Base-by-base conservation (phyloP, 2,113 vertebrate species). In the Proteles cristata region DNA sequence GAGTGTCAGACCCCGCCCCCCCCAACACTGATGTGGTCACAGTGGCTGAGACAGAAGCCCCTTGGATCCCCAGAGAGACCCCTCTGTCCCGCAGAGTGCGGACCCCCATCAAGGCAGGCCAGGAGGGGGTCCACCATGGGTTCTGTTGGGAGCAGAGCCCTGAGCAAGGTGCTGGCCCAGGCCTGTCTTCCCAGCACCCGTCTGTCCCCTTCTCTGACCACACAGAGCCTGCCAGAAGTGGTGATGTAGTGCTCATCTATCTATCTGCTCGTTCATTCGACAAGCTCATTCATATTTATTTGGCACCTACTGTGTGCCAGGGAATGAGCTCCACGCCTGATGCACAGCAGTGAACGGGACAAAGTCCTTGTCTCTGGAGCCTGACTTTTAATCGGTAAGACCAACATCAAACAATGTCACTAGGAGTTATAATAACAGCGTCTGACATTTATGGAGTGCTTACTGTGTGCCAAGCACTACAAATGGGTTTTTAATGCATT, bases 81-180 rank as follows among this genome's bases (percentile, higher is more conserved):
- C 80, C 48, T 86, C n/a, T 10, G 19, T 68, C 74, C 65, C 33
- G 25, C 15, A 48, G 55, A 39, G n/a, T 15, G 7, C 4, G 11
- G 68, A 55, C 45, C 4, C 39, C 53, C 61, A 50, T 15, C 0
- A 2, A 23, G 31, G 76, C 77, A 79, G 88, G 53, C 9, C 7
- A 33, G 65, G 28, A 5, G 2, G 28, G 35, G 53, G 39, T 45
- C 71, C 0, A 4, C 6, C 58, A 0, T 0, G 15, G 39, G 3
- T 33, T 28, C 81, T 79, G 19, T 81, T 58, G 73, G 91, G 89
- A 84, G 74, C 7, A 17, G 23, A 61, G 33, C 53, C 87, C 45
- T 5, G 16, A 74, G n/a, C 39, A 23, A 45, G 28, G 11, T 53
- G 28, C 68, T 85, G 87, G 58, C n/a, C 39, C 55, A n/a, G 39